Conservation (phyloP, 2,113 vertebrate genomes). For the Psephotus haematonotus region DNA sequence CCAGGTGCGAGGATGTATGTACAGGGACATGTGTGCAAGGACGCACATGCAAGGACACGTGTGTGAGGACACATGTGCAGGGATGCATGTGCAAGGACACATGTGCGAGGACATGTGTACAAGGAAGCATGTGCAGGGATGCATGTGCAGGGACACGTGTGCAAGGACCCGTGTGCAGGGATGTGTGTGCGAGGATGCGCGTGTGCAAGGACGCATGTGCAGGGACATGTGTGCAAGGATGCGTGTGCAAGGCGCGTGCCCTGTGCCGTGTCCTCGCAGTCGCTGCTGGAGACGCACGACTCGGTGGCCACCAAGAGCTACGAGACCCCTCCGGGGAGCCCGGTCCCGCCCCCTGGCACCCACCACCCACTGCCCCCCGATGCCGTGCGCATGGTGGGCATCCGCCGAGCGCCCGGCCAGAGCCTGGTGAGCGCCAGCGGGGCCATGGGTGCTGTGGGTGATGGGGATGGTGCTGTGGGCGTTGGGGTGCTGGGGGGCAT, state of each 20-base stretch:
- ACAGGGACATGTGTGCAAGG: background rate
- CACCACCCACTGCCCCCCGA: slow-evolving; percentile 89
- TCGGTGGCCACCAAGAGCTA: slow-evolving; percentile 95
- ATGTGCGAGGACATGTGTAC: too few species aligned
- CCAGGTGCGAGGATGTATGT: slow-evolving; percentile 75
- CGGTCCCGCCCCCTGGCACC: slow-evolving; percentile 72
- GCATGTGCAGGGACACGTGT: too few species aligned
- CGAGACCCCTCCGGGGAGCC: slow-evolving; percentile 90
- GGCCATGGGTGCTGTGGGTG: background rate
- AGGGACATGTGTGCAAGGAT: fast-evolving
- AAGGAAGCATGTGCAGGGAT: too few species aligned
- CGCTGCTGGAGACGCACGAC: slow-evolving; percentile 93
- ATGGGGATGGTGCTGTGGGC: background rate
- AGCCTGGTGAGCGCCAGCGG: slow-evolving; percentile 84
- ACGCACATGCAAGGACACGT: too few species aligned
- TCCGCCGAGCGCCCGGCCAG: slow-evolving; percentile 90
- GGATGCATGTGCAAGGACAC: too few species aligned
- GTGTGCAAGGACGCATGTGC: too few species aligned
- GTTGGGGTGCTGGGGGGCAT: background rate
- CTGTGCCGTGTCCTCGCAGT: slow-evolving; percentile 67
- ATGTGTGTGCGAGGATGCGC: too few species aligned
- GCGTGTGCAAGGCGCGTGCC: too few species aligned
- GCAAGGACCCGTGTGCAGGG: too few species aligned
- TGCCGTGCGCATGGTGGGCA: slow-evolving; percentile 95
- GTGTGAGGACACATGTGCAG: too few species aligned